Evolutionary conservation across 2,797 vertebrate species (phyloP).

Genomic region (Silurus lanzhouensis): DNA sequence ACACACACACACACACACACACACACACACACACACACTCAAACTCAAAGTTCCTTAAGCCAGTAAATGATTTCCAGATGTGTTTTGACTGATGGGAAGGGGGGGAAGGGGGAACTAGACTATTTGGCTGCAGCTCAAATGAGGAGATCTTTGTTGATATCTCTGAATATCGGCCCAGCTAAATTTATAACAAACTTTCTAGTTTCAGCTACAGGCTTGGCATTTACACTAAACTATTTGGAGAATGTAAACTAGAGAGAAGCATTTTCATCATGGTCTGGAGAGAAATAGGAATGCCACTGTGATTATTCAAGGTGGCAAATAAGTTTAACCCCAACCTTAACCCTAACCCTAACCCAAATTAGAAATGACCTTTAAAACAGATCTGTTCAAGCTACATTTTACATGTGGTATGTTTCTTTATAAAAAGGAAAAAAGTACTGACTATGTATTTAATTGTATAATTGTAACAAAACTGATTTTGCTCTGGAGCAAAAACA

Average conservation of each 20-base stretch:
- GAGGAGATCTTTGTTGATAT: constrained; percentile 54
- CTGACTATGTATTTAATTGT: not conserved
- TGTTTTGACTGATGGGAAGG: constrained; percentile 39
- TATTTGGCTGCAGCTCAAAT: constrained; percentile 48
- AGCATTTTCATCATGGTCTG: constrained; percentile 33
- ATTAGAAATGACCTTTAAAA: too few relatives aligned
- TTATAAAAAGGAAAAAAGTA: too few relatives aligned
- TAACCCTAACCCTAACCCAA: too few relatives aligned
- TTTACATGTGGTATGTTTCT: not conserved
- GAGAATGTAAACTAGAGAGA: constrained; percentile 37
- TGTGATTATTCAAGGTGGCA: constrained; percentile 29
- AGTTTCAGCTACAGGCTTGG: constrained; percentile 34
- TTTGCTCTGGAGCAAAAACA: not conserved
- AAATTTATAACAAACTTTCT: constrained; percentile 51
- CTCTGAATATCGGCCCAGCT: constrained; percentile 39
- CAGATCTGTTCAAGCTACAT: too few relatives aligned
- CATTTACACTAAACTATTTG: constrained; percentile 34
- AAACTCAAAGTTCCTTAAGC: constrained; percentile 46
- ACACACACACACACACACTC: constrained; percentile 22
- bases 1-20: constrained; percentile 24
- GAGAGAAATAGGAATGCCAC: constrained; percentile 23
- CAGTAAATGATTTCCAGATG: constrained; percentile 62
- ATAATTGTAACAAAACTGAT: not conserved
- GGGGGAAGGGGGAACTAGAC: constrained; percentile 30
- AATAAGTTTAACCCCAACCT: not conserved